These are phyloP conservation scores for Popillia japonica DNA, from an alignment of 1,140 invertebrate genomes.

Conservation along the genomic window DNA sequence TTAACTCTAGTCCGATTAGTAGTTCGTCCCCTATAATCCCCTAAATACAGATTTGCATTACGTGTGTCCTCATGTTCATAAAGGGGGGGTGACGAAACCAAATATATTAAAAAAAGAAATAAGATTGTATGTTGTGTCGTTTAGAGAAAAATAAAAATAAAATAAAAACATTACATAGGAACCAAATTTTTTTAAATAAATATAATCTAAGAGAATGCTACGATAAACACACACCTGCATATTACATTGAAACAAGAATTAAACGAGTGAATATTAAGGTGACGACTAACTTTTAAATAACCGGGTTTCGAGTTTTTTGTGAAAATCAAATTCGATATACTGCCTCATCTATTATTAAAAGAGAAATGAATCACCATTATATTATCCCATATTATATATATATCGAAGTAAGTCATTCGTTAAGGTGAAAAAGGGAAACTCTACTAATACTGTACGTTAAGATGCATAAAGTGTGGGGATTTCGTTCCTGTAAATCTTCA, in stretches of 20 bases:
- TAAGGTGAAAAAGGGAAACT: too few relatives aligned
- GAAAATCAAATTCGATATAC: neutral
- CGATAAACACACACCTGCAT: neutral
- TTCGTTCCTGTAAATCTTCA: neutral
- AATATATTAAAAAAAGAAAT: too few relatives aligned
- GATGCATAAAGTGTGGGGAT: too few relatives aligned
- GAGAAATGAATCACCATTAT: neutral
- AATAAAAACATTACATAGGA: neutral
- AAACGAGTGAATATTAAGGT: too few relatives aligned
- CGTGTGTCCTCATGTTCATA: too few relatives aligned
- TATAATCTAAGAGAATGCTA: neutral
- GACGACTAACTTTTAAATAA: too few relatives aligned
- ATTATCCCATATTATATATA: neutral
- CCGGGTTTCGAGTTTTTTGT: neutral
- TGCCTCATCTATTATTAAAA: constrained; percentile 12
- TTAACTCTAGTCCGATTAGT: too few relatives aligned
- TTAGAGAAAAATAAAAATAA: neutral
- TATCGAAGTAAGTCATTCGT: neutral
- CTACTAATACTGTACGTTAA: too few relatives aligned
- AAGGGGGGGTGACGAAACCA: too few relatives aligned
- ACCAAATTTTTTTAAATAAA: constrained; percentile 17
- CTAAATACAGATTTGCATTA: too few relatives aligned
- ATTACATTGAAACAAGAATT: too few relatives aligned
- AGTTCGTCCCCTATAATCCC: too few relatives aligned
- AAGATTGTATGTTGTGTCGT: constrained; percentile 1